Conservation (phyloP, 1,140 invertebrate species). For the Drosophila arawakana region DNA sequence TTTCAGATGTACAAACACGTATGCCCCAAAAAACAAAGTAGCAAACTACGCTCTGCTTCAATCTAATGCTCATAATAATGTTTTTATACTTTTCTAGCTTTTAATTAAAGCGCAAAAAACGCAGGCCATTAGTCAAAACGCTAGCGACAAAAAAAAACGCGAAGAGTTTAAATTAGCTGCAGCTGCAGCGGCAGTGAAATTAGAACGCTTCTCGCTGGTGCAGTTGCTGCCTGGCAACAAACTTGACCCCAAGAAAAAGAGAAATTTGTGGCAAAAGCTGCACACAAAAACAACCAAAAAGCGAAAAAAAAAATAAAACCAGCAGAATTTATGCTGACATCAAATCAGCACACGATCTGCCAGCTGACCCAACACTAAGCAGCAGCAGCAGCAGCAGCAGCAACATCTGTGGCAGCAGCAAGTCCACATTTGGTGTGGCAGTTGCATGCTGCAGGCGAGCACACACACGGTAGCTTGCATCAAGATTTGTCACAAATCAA, state of each 20-base stretch:
- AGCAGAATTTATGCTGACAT: conserved; percentile 51
- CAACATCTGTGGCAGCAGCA: conserved; percentile 21
- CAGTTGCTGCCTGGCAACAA: conserved; percentile 48
- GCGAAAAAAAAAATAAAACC: conserved; percentile 47
- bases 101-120: conserved; percentile 61
- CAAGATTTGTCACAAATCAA: conserved; percentile 83
- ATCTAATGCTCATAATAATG: conserved; percentile 51
- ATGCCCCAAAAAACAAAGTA: background rate
- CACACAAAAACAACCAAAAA: conserved; percentile 26
- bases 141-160: conserved; percentile 18
- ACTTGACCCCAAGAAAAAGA: conserved; percentile 82
- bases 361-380: conserved; percentile 34
- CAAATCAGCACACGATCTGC: conserved; percentile 78
- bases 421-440: conserved; percentile 56
- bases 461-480: conserved; percentile 72
- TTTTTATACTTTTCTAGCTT: conserved; percentile 37
- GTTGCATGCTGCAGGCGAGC: conserved; percentile 64
- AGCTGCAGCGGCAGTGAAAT: conserved; percentile 63
- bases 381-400: conserved; percentile 37
- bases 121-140: conserved; percentile 36
- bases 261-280: conserved; percentile 69
- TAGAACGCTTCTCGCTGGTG: conserved; percentile 65
- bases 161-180: conserved; percentile 41
- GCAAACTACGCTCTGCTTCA: background rate
- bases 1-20: conserved; percentile 67